A percentile compares a stretch with the other conserved stretches of the same genome.
phyloP scores from a whole-genome alignment of 1,140 invertebrate genomes.

The Drosophila ironensis region DNA sequence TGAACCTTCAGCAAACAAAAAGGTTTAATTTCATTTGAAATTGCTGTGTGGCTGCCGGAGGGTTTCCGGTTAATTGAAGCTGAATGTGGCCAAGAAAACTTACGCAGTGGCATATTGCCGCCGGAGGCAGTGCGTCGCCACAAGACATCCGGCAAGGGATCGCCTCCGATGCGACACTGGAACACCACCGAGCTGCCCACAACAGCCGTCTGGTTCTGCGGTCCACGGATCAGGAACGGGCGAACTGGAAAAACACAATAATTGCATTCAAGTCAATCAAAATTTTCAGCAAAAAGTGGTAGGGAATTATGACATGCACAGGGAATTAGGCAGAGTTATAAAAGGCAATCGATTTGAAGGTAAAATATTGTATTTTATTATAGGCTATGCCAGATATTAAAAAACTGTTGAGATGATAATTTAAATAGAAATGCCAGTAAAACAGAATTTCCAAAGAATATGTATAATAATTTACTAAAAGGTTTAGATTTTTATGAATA shows the following conservation, averaged over 20 bases:
- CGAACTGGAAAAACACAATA: constrained; percentile 85
- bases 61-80: constrained; percentile 73
- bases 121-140: constrained; percentile 87
- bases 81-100: constrained; percentile 48
- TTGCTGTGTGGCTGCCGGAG: constrained; percentile 40
- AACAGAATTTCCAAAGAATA: not conserved
- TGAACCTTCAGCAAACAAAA: constrained; percentile 48
- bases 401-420: too few species aligned
- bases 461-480: too few species aligned
- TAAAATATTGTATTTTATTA: too few species aligned
- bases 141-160: constrained; percentile 89
- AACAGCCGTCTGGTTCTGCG: constrained; percentile 88
- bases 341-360: too few species aligned
- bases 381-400: too few species aligned
- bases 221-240: constrained; percentile 90
- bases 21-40: constrained; percentile 76
- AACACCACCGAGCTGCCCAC: constrained; percentile 90
- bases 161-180: constrained; percentile 90
- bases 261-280: too few species aligned
- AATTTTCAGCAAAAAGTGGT: too few species aligned
- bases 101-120: constrained; percentile 88
- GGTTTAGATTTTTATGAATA: too few species aligned
- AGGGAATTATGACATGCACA: too few species aligned
- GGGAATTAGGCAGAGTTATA: too few species aligned
- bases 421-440: too few species aligned